Conservation (phyloP, 2,888 invertebrate genomes). For the Drosophila ustulata region DNA sequence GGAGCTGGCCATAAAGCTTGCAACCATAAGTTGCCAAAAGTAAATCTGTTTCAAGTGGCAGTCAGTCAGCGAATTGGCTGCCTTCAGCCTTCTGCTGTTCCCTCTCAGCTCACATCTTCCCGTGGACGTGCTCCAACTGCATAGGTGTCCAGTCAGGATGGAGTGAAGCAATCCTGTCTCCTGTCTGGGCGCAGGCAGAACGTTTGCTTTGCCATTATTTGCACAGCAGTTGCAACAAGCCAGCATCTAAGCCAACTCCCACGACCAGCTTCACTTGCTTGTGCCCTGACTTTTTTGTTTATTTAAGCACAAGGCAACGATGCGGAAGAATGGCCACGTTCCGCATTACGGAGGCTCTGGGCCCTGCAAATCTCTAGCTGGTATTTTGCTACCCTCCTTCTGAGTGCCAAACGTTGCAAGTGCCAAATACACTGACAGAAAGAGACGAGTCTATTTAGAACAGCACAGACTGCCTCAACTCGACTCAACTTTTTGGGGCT, state of each 20-base stretch:
- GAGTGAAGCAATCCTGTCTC: constrained; percentile 21
- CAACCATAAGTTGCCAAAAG: constrained; percentile 72
- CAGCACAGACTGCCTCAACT: background rate
- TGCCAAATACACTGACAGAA: constrained; percentile 13
- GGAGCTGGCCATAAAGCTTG: constrained; percentile 49
- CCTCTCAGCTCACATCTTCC: constrained; percentile 31
- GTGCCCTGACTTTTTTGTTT: constrained; percentile 55
- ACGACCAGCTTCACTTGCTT: constrained; percentile 2
- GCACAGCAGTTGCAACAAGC: constrained; percentile 78
- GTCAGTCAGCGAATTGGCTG: constrained; percentile 64
- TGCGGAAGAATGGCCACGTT: constrained; percentile 69
- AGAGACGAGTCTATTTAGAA: background rate
- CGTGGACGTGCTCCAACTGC: constrained; percentile 35
- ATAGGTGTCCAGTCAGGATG: constrained; percentile 25
- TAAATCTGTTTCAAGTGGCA: constrained; percentile 80
- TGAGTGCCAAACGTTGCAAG: constrained; percentile 48
- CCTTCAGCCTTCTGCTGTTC: constrained; percentile 38
- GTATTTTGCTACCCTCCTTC: background rate
- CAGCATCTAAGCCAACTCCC: constrained; percentile 29
- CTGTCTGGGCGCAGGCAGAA: constrained; percentile 50
- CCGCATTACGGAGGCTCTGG: constrained; percentile 38
- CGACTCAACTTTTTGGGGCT: constrained; percentile 23
- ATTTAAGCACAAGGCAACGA: constrained; percentile 74
- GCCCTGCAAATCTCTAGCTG: constrained; percentile 30
- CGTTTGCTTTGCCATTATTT: constrained; percentile 72